Evolutionary conservation across 2,888 invertebrate species (phyloP).

Genomic region (Colletes collaris): DNA sequence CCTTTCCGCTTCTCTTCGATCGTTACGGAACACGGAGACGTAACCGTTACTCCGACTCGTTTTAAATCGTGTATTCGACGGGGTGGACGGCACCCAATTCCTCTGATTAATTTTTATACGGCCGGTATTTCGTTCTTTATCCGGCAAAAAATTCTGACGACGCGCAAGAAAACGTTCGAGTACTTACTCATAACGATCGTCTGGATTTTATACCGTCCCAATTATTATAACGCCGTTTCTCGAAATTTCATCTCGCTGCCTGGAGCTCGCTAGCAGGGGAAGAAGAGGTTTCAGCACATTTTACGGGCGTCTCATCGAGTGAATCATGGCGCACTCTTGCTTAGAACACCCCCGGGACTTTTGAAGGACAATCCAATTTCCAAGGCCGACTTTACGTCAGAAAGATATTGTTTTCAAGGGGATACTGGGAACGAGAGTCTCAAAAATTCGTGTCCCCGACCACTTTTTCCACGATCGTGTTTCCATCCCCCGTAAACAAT

Average conservation of each 20-base stretch:
- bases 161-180: neutral
- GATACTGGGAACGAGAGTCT: constrained; percentile 21
- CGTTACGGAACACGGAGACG: too few relatives aligned
- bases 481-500: neutral
- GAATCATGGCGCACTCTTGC: constrained; percentile 63
- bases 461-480: neutral
- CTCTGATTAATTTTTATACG: too few relatives aligned
- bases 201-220: neutral
- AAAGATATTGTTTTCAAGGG: constrained; percentile 61
- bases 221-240: constrained; percentile 13
- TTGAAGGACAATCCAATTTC: constrained; percentile 69
- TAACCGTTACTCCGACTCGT: constrained; percentile 8
- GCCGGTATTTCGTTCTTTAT: neutral
- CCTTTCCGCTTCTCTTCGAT: too few relatives aligned
- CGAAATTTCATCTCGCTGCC: constrained; percentile 39
- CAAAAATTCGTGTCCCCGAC: constrained; percentile 21
- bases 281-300: constrained; percentile 48
- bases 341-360: constrained; percentile 61
- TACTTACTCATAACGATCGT: neutral
- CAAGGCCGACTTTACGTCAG: constrained; percentile 57
- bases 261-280: constrained; percentile 11
- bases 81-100: too few relatives aligned
- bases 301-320: constrained; percentile 58
- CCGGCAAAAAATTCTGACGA: neutral
- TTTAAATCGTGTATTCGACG: neutral